Percentiles rank a stretch among this genome's conserved stretches.
These are phyloP conservation scores for Salticus scenicus DNA, from an alignment of 2,888 invertebrate species.

Conservation along the genomic window DNA sequence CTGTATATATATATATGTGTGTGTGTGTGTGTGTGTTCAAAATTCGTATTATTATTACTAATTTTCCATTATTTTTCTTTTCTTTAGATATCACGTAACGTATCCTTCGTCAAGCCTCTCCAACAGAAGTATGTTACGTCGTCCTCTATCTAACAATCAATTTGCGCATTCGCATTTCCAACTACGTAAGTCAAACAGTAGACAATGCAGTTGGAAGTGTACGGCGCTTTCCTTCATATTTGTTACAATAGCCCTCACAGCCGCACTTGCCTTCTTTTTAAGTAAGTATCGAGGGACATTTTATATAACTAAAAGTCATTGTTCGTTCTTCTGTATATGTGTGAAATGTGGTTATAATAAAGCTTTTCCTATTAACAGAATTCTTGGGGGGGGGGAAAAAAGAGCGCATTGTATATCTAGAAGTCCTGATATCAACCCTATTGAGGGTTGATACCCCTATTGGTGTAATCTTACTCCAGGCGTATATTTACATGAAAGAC, in stretches of 20 bases:
- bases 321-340: no score
- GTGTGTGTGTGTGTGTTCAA: no score
- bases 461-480: no score
- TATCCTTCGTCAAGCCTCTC: slow-evolving; percentile 71
- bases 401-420: no score
- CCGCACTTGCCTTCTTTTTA: slow-evolving; percentile 96
- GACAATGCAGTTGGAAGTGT: slow-evolving; percentile 97
- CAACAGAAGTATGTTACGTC: slow-evolving; percentile 72
- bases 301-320: neutral
- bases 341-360: no score
- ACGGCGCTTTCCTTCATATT: slow-evolving; percentile 94
- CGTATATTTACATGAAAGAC: no score
- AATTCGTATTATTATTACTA: no score
- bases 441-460: no score
- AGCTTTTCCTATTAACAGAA: neutral
- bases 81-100: slow-evolving; percentile 61
- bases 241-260: slow-evolving; percentile 90
- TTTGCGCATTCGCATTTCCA: slow-evolving; percentile 95
- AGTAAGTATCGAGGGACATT: slow-evolving; percentile 82
- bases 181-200: slow-evolving; percentile 93
- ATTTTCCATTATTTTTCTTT: no score
- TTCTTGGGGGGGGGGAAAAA: neutral
- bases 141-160: slow-evolving; percentile 83
- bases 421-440: no score
- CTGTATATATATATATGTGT: no score